Evolutionary conservation across 2,888 invertebrate genomes (phyloP).

Genomic region (Trypoxylon attenuatum): DNA sequence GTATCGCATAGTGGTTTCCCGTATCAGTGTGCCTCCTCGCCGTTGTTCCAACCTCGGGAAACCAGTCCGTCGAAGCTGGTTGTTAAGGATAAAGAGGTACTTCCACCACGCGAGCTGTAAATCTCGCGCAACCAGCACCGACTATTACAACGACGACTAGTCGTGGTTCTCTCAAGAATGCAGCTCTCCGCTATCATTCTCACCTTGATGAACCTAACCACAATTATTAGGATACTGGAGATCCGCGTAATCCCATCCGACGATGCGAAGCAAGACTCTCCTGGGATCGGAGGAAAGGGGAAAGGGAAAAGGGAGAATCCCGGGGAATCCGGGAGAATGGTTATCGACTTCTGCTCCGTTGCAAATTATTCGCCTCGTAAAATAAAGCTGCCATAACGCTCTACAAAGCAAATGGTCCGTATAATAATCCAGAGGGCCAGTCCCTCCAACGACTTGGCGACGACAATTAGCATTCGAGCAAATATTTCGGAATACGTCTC

Average conservation of each 20-base stretch:
- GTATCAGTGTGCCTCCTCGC: slow-evolving; percentile 17
- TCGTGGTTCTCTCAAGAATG: slow-evolving; percentile 12
- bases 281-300: neutral
- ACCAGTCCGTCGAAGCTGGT: slow-evolving; percentile 42
- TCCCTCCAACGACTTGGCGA: neutral
- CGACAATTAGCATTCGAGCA: slow-evolving; percentile 30
- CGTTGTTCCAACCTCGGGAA: slow-evolving; percentile 32
- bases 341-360: neutral
- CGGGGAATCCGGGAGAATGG: neutral
- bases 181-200: slow-evolving; percentile 39
- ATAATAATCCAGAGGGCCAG: slow-evolving; percentile 4
- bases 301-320: neutral
- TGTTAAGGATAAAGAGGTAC: slow-evolving; percentile 54
- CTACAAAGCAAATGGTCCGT: slow-evolving; percentile 22
- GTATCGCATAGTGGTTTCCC: slow-evolving; percentile 9
- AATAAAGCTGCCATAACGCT: neutral
- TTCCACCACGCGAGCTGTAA: slow-evolving; percentile 43
- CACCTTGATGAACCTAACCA: slow-evolving; percentile 33
- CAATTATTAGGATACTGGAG: slow-evolving; percentile 41
- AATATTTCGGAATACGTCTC: slow-evolving; percentile 22
- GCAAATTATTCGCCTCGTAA: slow-evolving; percentile 15
- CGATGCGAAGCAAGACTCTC: neutral
- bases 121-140: slow-evolving; percentile 36
- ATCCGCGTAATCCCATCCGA: slow-evolving; percentile 3
- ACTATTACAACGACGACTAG: slow-evolving; percentile 32